phyloP scores from a whole-genome alignment of 1,140 invertebrate genomes.

The Vanessa atalanta region DNA sequence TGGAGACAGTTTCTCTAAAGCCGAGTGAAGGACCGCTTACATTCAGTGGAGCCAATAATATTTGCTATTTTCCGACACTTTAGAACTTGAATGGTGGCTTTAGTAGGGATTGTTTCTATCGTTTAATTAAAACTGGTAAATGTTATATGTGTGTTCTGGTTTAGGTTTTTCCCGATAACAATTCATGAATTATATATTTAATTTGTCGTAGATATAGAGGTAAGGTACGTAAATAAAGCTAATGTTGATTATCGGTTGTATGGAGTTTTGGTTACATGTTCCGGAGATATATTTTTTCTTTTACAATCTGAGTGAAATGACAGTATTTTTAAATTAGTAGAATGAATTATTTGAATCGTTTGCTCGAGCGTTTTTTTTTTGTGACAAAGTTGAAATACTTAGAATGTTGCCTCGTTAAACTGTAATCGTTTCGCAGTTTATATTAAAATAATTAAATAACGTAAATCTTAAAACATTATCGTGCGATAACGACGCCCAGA shows the following conservation, averaged over 20 bases:
- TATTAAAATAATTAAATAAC: slow-evolving; percentile 28
- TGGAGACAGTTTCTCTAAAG: slow-evolving; percentile 34
- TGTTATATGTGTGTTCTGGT: too few relatives aligned
- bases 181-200: too few relatives aligned
- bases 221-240: too few relatives aligned
- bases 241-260: too few relatives aligned
- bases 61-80: slow-evolving; percentile 31
- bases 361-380: not conserved
- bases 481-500: slow-evolving; percentile 26
- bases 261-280: too few relatives aligned
- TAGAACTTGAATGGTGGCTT: slow-evolving; percentile 15
- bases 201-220: too few relatives aligned
- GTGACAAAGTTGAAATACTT: not conserved
- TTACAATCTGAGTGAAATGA: too few relatives aligned
- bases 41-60: slow-evolving; percentile 32
- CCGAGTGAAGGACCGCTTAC: slow-evolving; percentile 37
- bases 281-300: too few relatives aligned
- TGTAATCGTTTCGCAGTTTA: not conserved
- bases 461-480: slow-evolving; percentile 25
- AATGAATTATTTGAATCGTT: not conserved
- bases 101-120: slow-evolving; percentile 4
- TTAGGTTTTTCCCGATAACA: too few relatives aligned
- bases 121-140: not conserved
- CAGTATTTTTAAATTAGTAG: too few relatives aligned
- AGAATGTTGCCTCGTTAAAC: not conserved